Evolutionary conservation across 2,113 vertebrate genomes (phyloP).

Genomic region (Plotosus lineatus): DNA sequence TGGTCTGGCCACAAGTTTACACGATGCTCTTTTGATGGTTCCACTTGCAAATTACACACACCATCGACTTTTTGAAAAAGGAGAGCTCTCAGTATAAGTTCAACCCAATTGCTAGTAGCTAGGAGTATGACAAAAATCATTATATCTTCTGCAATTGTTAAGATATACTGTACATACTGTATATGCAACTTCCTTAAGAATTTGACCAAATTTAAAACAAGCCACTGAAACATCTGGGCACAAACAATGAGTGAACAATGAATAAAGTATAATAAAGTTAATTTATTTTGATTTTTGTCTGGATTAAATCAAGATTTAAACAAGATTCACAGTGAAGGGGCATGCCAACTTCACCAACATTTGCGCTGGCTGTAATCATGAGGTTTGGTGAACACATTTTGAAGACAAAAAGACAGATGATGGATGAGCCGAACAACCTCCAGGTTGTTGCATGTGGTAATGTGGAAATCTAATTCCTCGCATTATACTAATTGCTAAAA

Average conservation of each 20-base stretch:
- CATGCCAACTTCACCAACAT: not conserved
- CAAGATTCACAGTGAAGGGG: not conserved
- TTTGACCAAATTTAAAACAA: not conserved
- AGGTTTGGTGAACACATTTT: not conserved
- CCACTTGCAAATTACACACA: not conserved
- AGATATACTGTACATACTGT: no score
- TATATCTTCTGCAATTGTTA: not conserved
- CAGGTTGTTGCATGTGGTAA: no score
- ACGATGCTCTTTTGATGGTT: slow-evolving; percentile 11
- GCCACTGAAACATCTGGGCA: not conserved
- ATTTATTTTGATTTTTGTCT: not conserved
- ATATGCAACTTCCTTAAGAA: not conserved
- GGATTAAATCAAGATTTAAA: not conserved
- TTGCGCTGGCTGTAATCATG: no score
- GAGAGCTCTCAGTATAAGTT: not conserved
- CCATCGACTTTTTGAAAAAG: not conserved
- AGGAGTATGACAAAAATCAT: not conserved
- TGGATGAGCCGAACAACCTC: not conserved
- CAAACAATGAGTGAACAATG: not conserved
- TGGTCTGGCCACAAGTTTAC: slow-evolving; percentile 18
- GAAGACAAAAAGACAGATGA: not conserved
- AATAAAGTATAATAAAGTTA: not conserved
- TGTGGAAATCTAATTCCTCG: no score
- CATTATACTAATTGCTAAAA: no score
- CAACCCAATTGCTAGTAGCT: not conserved